Conservation (phyloP, 2,888 invertebrate species). For the Ophonus ardosiacus region DNA sequence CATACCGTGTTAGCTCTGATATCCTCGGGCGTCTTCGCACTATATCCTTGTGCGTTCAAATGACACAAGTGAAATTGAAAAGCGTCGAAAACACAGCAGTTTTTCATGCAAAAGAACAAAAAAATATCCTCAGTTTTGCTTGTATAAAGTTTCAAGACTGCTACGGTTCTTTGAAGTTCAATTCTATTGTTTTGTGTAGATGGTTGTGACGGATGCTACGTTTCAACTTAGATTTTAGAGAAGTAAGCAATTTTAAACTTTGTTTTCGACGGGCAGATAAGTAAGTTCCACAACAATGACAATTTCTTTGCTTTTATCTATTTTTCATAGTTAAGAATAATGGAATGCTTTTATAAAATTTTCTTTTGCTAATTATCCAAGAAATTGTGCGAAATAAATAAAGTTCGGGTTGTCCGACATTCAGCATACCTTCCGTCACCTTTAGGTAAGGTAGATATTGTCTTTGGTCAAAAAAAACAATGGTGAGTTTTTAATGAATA, state of each 20-base stretch:
- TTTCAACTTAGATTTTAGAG: not conserved
- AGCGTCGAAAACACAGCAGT: conserved; percentile 29
- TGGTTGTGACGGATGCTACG: not conserved
- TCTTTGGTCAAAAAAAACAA: too few relatives aligned
- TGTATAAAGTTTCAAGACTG: conserved; percentile 36
- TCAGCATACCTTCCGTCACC: too few relatives aligned
- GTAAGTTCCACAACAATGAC: too few relatives aligned
- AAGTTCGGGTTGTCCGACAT: too few relatives aligned
- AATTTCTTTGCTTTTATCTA: too few relatives aligned
- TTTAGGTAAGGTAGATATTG: too few relatives aligned
- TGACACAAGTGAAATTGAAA: conserved; percentile 43
- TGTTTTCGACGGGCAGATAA: not conserved
- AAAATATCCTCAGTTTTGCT: conserved; percentile 31
- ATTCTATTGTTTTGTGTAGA: conserved; percentile 36
- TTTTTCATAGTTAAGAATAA: too few relatives aligned
- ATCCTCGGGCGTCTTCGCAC: conserved; percentile 19
- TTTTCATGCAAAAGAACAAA: conserved; percentile 42
- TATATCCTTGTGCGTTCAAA: conserved; percentile 24
- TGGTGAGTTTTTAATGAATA: too few relatives aligned
- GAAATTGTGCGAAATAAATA: too few relatives aligned
- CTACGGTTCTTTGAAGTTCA: conserved; percentile 19
- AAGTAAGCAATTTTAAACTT: conserved; percentile 10
- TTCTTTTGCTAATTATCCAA: too few relatives aligned
- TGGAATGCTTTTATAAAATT: too few relatives aligned
- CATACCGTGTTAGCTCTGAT: conserved; percentile 6